Percentiles rank a stretch among this genome's conserved stretches.
Conservation (phyloP, 2,888 invertebrate genomes). For the Agonopterix arenella region DNA sequence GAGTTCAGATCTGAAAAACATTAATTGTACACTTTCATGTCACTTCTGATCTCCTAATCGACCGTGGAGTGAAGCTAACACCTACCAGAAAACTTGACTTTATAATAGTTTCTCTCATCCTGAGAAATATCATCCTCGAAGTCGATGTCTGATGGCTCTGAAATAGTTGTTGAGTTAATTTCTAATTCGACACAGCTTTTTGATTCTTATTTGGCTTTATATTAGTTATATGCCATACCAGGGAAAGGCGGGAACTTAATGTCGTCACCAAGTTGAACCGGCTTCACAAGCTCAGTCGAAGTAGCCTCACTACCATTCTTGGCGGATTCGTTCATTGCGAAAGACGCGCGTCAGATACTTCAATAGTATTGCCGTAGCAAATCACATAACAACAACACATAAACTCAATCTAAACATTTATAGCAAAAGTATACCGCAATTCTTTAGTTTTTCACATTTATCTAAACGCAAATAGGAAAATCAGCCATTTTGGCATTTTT, state of each 20-base stretch:
- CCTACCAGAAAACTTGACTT: conserved; percentile 64
- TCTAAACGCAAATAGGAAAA: conserved; percentile 13
- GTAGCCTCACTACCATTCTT: conserved; percentile 30
- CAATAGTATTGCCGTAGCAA: neutral
- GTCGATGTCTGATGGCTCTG: conserved; percentile 60
- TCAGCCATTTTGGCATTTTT: conserved; percentile 52
- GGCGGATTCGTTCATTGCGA: conserved; percentile 51
- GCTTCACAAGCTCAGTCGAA: conserved; percentile 48
- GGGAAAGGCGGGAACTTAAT: conserved; percentile 65
- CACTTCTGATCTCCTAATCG: neutral
- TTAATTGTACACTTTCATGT: neutral
- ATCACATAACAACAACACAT: neutral
- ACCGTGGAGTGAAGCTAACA: neutral
- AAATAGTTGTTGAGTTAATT: conserved; percentile 15
- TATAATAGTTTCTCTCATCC: conserved; percentile 72
- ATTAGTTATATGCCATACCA: conserved; percentile 27
- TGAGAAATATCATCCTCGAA: conserved; percentile 73
- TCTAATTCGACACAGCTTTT: neutral
- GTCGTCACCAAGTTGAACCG: conserved; percentile 42
- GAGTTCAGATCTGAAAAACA: conserved; percentile 72
- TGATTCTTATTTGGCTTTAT: neutral
- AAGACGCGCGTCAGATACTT: conserved; percentile 15
- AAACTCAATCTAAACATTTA: neutral
- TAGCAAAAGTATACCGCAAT: neutral
- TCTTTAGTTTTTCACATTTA: conserved; percentile 5